phyloP scores from a whole-genome alignment of 2,888 invertebrate genomes.

The Drosophila robusta region DNA sequence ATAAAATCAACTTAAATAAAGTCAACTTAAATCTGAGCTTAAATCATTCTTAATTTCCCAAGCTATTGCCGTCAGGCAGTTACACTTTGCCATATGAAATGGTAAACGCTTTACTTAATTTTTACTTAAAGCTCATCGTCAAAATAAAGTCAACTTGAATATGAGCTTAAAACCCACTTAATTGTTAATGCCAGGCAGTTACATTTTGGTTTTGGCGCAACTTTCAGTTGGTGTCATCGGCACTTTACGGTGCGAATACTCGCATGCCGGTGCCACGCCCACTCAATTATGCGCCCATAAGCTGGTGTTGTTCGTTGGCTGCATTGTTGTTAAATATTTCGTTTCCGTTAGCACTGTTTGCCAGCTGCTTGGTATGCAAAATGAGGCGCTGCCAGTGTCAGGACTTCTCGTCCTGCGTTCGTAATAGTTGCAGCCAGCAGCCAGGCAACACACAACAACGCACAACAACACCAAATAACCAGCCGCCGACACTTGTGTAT shows the following conservation, averaged over 20 bases:
- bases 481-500: slow-evolving; percentile 44
- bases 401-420: slow-evolving; percentile 62
- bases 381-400: slow-evolving; percentile 76
- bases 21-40: background rate
- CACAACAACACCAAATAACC: slow-evolving; percentile 24
- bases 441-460: slow-evolving; percentile 21
- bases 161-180: background rate
- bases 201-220: too few species aligned
- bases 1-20: background rate
- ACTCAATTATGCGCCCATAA: slow-evolving; percentile 61
- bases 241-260: slow-evolving; percentile 16
- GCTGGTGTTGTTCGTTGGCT: slow-evolving; percentile 23
- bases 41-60: too few species aligned
- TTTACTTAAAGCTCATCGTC: background rate
- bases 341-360: slow-evolving; percentile 76
- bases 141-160: background rate
- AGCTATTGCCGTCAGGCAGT: too few species aligned
- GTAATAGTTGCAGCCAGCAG: slow-evolving; percentile 70
- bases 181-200: background rate
- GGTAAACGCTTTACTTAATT: too few species aligned
- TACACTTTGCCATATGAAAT: too few species aligned
- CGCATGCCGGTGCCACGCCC: slow-evolving; percentile 56
- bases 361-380: slow-evolving; percentile 79
- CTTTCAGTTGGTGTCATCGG: slow-evolving; percentile 41
- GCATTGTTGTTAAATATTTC: slow-evolving; percentile 80